These are phyloP conservation scores for Pogonus chalceus DNA, from an alignment of 1,140 invertebrate species.

Conservation along the genomic window DNA sequence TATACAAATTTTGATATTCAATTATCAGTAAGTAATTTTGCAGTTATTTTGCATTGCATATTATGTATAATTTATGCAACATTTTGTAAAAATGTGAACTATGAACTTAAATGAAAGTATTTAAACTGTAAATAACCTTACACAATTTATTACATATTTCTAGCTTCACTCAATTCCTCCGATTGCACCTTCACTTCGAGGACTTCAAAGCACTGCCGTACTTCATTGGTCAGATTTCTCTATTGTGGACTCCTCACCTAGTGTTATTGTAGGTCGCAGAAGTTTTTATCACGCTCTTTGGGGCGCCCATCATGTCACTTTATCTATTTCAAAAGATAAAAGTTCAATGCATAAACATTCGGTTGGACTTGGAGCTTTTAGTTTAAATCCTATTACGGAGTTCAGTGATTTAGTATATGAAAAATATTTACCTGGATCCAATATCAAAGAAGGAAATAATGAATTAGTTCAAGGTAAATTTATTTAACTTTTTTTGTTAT, in stretches of 20 bases:
- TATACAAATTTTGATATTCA: too few relatives aligned
- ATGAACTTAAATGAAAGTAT: too few relatives aligned
- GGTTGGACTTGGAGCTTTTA: constrained; percentile 44
- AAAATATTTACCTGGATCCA: constrained; percentile 41
- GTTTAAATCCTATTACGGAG: constrained; percentile 60
- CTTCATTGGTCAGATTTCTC: constrained; percentile 59
- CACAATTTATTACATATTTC: too few relatives aligned
- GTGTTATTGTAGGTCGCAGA: constrained; percentile 52
- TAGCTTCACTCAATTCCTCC: constrained; percentile 55
- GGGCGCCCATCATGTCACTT: constrained; percentile 56
- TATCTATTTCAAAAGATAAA: constrained; percentile 59
- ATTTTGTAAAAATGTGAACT: too few relatives aligned
- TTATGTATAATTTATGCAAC: too few relatives aligned
- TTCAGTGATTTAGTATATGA: constrained; percentile 65
- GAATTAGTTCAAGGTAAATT: constrained; percentile 51
- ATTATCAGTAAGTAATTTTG: too few relatives aligned
- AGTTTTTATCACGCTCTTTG: constrained; percentile 62
- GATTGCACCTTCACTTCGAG: constrained; percentile 52
- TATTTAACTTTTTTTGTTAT: not conserved
- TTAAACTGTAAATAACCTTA: too few relatives aligned
- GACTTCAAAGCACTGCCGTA: constrained; percentile 58
- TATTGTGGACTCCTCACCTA: constrained; percentile 40
- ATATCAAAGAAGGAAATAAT: constrained; percentile 34
- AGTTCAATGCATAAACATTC: constrained; percentile 32
- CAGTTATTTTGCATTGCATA: too few relatives aligned